Percentiles rank a stretch among this genome's conserved stretches.
These are phyloP conservation scores for Pseudorectes ferrugineus DNA, from an alignment of 2,113 vertebrate genomes.

Conservation along the genomic window DNA sequence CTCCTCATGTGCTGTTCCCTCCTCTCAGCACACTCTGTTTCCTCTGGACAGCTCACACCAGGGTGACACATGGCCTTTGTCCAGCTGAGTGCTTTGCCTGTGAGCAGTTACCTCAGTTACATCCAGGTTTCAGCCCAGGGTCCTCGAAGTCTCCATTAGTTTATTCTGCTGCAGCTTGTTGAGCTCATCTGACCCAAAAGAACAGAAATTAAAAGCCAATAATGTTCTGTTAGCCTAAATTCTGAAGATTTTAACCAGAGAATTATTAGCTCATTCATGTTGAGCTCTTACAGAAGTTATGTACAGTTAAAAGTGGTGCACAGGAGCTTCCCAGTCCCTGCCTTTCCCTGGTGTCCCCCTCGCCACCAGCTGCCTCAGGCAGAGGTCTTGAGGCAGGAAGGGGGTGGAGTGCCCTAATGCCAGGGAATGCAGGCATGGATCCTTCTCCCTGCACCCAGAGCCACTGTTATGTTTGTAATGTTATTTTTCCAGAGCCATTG, in stretches of 20 bases:
- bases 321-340: neutral
- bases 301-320: neutral
- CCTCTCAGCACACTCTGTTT: neutral
- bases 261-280: neutral
- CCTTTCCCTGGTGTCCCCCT: neutral
- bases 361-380: neutral
- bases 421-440: neutral
- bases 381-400: neutral
- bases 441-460: neutral
- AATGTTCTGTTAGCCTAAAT: neutral
- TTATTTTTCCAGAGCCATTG: neutral
- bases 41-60: neutral
- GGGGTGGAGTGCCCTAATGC: neutral
- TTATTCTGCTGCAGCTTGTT: neutral
- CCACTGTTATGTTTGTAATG: accelerated
- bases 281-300: neutral
- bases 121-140: neutral
- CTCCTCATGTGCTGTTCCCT: neutral
- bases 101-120: neutral
- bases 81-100: neutral
- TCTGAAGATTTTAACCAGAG: too few species aligned
- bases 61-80: neutral
- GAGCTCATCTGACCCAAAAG: neutral
- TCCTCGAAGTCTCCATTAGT: neutral
- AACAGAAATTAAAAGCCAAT: neutral